Evolutionary conservation across 2,888 invertebrate species (phyloP).

Genomic region (Plemyria rubiginata): DNA sequence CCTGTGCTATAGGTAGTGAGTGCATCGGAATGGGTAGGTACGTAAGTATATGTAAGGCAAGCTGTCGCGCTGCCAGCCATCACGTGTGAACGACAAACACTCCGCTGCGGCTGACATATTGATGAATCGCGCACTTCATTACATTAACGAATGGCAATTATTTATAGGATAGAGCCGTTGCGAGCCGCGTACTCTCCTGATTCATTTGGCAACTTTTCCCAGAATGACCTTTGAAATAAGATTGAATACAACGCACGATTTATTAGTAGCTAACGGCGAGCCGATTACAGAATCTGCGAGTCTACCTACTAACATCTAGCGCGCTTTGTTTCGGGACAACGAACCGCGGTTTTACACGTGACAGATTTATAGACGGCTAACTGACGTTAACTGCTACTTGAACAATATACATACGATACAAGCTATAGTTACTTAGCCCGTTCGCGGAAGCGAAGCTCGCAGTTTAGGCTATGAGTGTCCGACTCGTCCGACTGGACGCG

Average conservation of each 20-base stretch:
- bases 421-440: slow-evolving; percentile 44
- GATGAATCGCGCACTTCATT: slow-evolving; percentile 58
- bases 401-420: slow-evolving; percentile 20
- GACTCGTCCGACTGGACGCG: background rate
- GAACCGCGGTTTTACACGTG: slow-evolving; percentile 56
- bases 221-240: slow-evolving; percentile 47
- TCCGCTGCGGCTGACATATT: slow-evolving; percentile 52
- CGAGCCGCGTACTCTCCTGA: slow-evolving; percentile 33
- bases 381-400: slow-evolving; percentile 48
- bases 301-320: slow-evolving; percentile 34
- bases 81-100: slow-evolving; percentile 36
- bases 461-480: slow-evolving; percentile 19
- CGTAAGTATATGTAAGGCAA: background rate
- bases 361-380: slow-evolving; percentile 67
- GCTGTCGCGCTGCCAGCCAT: slow-evolving; percentile 15
- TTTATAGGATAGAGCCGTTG: slow-evolving; percentile 49
- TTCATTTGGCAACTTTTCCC: slow-evolving; percentile 43
- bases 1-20: background rate
- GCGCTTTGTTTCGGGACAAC: slow-evolving; percentile 47
- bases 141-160: slow-evolving; percentile 57
- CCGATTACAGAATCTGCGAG: slow-evolving; percentile 8
- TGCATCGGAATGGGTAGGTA: background rate
- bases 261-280: slow-evolving; percentile 25
- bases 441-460: slow-evolving; percentile 53
- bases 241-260: slow-evolving; percentile 37